Conservation (phyloP, 30 jellyfish, hydroid and myxozoan genomes). For the Hydra vulgaris region DNA sequence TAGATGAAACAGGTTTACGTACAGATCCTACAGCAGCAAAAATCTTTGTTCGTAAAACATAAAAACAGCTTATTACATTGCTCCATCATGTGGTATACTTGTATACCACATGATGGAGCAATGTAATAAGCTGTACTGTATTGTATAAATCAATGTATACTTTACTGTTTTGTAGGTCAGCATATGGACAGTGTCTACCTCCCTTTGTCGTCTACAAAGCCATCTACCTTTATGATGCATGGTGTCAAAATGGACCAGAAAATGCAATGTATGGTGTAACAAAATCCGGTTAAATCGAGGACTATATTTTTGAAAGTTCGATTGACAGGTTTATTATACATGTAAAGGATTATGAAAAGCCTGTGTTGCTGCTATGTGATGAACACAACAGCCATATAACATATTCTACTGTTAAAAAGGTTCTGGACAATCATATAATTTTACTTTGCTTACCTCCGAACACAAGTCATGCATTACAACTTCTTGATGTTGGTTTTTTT, state of each 20-base stretch:
- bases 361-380: background rate
- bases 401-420: conserved; percentile 20
- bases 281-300: conserved; percentile 51
- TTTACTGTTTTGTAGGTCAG: conserved; percentile 41
- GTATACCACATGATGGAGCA: conserved; percentile 27
- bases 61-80: background rate
- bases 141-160: conserved; percentile 41
- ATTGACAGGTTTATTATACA: conserved; percentile 8
- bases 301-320: conserved; percentile 40
- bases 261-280: conserved; percentile 41
- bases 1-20: conserved; percentile 47
- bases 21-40: conserved; percentile 30
- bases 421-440: conserved; percentile 20
- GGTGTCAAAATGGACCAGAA: conserved; percentile 48
- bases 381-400: conserved; percentile 37
- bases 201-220: conserved; percentile 65
- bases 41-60: conserved; percentile 28
- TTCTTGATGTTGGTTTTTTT: conserved; percentile 25
- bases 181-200: conserved; percentile 23
- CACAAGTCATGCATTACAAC: conserved; percentile 38
- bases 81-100: conserved; percentile 23
- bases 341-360: background rate
- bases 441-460: conserved; percentile 35
- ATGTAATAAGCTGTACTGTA: conserved; percentile 26
- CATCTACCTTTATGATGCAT: conserved; percentile 26